phyloP scores from a whole-genome alignment of 1,140 invertebrate species.

The Drosophila kepulauana region DNA sequence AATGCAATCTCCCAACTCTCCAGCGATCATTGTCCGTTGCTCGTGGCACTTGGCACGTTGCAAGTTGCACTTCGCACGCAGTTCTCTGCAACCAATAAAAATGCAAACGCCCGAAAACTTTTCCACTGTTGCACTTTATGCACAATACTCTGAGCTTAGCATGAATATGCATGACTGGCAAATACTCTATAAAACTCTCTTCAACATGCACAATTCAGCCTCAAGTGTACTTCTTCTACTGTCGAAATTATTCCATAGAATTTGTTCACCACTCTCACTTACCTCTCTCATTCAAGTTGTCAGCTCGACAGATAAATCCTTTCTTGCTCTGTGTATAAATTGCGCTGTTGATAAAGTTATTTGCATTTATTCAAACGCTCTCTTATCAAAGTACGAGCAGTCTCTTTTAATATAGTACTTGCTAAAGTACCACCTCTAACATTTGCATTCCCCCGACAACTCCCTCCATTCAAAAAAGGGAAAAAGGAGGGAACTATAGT shows the following conservation, averaged over 20 bases:
- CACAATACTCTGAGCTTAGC: slow-evolving; percentile 1
- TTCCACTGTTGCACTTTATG: slow-evolving; percentile 3
- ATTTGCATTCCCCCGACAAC: not conserved
- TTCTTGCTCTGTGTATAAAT: not conserved
- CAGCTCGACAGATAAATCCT: not conserved
- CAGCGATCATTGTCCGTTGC: slow-evolving; percentile 8
- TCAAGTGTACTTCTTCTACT: not conserved
- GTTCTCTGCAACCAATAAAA: slow-evolving; percentile 39
- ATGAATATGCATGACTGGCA: not conserved
- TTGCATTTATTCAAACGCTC: slow-evolving; percentile 2
- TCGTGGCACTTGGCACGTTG: slow-evolving; percentile 23
- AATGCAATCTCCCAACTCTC: slow-evolving; percentile 3
- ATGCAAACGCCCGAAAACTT: slow-evolving; percentile 26
- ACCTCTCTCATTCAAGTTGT: not conserved
- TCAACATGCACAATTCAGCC: not conserved
- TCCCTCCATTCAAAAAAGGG: not conserved
- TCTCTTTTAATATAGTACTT: slow-evolving; percentile 9
- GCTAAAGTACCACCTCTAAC: not conserved
- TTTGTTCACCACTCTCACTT: not conserved
- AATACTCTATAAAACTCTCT: not conserved
- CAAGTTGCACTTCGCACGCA: slow-evolving; percentile 39
- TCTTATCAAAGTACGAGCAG: slow-evolving; percentile 14
- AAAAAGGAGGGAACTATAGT: not conserved
- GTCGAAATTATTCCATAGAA: not conserved
- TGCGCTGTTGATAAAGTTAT: slow-evolving; percentile 4